Conservation (phyloP, 2,888 invertebrate genomes). For the Odontocerum albicorne region DNA sequence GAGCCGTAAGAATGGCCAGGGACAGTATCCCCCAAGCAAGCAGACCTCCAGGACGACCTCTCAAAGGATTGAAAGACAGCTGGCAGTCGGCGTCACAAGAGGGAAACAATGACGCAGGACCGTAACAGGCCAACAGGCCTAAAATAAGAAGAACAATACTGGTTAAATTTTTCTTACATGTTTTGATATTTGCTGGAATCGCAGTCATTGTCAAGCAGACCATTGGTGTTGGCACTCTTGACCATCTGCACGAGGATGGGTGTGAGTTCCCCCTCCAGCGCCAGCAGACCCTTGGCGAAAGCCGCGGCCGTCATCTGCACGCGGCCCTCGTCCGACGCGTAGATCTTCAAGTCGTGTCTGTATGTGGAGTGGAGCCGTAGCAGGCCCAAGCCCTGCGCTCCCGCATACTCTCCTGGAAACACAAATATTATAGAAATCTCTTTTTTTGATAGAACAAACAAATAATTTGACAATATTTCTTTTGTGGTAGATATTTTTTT, state of each 20-base stretch:
- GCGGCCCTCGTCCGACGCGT: conserved; percentile 98
- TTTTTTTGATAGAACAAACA: too few species aligned
- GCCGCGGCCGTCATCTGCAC: conserved; percentile 99
- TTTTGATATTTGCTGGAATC: conserved; percentile 95
- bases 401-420: conserved; percentile 74
- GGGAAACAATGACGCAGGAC: too few species aligned
- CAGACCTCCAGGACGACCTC: too few species aligned
- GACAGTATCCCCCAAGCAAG: too few species aligned
- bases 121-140: too few species aligned
- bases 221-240: conserved; percentile 98
- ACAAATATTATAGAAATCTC: too few species aligned
- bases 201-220: conserved; percentile 95
- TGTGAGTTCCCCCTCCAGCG: conserved; percentile 96
- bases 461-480: too few species aligned
- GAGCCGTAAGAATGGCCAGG: too few species aligned
- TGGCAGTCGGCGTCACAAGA: too few species aligned
- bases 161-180: conserved; percentile 63
- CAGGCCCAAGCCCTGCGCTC: conserved; percentile 94
- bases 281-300: conserved; percentile 96
- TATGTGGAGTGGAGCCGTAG: conserved; percentile 95
- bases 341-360: conserved; percentile 98
- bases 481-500: too few species aligned
- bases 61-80: too few species aligned
- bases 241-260: conserved; percentile 99
- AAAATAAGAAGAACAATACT: too few species aligned